Evolutionary conservation across 1,140 invertebrate species (phyloP).

Genomic region (Sarcophaga peregrina): DNA sequence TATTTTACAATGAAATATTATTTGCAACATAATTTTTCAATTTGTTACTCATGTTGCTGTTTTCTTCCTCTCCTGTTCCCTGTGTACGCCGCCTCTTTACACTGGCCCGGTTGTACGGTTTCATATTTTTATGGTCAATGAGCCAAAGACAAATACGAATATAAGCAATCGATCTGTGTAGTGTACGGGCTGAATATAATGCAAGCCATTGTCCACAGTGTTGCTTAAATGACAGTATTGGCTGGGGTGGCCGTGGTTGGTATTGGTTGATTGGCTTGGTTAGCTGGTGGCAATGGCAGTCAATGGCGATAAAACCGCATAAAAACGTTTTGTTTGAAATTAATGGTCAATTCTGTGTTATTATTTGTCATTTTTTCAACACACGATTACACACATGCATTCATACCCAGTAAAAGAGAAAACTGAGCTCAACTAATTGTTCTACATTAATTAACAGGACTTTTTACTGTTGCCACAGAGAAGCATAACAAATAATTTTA

Average conservation of each 20-base stretch:
- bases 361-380: neutral
- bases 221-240: no score
- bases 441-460: neutral
- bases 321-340: slow-evolving; percentile 8
- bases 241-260: no score
- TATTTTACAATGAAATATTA: slow-evolving; percentile 35
- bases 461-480: neutral
- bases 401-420: neutral
- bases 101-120: no score
- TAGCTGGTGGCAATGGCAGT: no score
- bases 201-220: no score
- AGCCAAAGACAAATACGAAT: no score
- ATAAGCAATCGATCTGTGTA: no score
- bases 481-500: neutral
- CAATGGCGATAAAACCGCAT: neutral
- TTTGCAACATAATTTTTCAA: slow-evolving; percentile 31
- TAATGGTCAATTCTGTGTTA: slow-evolving; percentile 5
- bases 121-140: no score
- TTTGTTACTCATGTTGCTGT: neutral
- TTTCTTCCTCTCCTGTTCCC: neutral
- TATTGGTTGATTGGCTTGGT: no score
- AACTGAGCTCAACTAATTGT: neutral
- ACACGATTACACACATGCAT: neutral
- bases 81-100: neutral
- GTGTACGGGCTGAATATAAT: no score